A percentile compares a stretch with the other conserved stretches of the same genome.
Evolutionary conservation across 2,113 vertebrate genomes (phyloP).

Genomic region (Lipophrys pholis): DNA sequence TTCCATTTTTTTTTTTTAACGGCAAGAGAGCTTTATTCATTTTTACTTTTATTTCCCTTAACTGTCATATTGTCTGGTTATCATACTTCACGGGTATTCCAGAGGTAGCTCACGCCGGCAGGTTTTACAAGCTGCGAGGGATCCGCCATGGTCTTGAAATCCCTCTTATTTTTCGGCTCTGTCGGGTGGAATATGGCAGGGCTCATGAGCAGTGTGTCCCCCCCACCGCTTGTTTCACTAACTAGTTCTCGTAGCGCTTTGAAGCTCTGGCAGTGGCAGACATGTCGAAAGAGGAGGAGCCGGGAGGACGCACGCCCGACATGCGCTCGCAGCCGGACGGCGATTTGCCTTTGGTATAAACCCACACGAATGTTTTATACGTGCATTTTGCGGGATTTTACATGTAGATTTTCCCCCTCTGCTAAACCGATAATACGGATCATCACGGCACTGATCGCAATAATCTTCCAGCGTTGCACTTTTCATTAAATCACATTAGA

Average conservation of each 20-base stretch:
- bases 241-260: too few species aligned
- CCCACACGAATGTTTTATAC: not conserved
- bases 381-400: too few species aligned
- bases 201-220: too few species aligned
- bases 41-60: slow-evolving; percentile 20
- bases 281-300: slow-evolving; percentile 32
- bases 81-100: slow-evolving; percentile 11
- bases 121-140: slow-evolving; percentile 36
- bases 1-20: not conserved
- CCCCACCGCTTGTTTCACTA: too few species aligned
- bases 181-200: slow-evolving; percentile 27
- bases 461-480: not conserved
- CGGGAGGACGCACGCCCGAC: not conserved
- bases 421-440: not conserved
- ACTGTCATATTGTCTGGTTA: slow-evolving; percentile 33
- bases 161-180: slow-evolving; percentile 36
- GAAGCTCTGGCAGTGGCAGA: too few species aligned
- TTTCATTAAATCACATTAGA: slow-evolving; percentile 9
- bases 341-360: too few species aligned
- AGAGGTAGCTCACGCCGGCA: slow-evolving; percentile 35
- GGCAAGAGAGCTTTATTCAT: not conserved
- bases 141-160: slow-evolving; percentile 37
- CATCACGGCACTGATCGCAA: not conserved
- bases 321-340: too few species aligned
- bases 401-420: not conserved